Evolutionary conservation across 2,888 invertebrate species (phyloP).

Genomic region (Tricholauxania praeusta): DNA sequence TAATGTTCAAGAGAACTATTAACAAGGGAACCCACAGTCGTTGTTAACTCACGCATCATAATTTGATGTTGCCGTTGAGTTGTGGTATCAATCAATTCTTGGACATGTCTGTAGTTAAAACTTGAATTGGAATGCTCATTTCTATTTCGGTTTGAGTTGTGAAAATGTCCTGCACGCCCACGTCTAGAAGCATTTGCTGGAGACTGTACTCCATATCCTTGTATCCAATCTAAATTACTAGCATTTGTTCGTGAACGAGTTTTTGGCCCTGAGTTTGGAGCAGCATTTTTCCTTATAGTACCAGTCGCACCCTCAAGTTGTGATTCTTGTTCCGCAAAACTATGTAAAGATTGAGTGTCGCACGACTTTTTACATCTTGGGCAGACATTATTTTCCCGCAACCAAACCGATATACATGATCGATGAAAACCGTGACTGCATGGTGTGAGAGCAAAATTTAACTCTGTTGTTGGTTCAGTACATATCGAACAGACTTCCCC

Average conservation of each 20-base stretch:
- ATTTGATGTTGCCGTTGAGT: not conserved
- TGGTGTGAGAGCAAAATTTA: not conserved
- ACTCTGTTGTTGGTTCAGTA: too few relatives aligned
- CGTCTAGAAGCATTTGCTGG: not conserved
- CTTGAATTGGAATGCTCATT: not conserved
- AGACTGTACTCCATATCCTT: not conserved
- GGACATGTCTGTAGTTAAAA: slow-evolving; percentile 12
- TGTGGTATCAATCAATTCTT: not conserved
- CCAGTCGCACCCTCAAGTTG: not conserved
- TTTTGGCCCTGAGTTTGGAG: not conserved
- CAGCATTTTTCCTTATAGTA: not conserved
- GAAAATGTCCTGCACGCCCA: not conserved
- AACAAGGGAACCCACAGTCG: too few relatives aligned
- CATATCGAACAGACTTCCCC: too few relatives aligned
- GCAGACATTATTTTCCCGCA: not conserved
- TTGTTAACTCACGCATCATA: slow-evolving; percentile 2
- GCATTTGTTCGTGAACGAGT: slow-evolving; percentile 2
- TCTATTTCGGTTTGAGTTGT: too few relatives aligned
- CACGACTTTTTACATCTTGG: not conserved
- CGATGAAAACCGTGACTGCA: not conserved
- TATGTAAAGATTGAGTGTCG: not conserved
- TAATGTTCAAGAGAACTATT: slow-evolving; percentile 8
- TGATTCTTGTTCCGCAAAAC: not conserved
- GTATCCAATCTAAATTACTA: not conserved
- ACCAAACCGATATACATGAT: not conserved